Base-by-base conservation (phyloP, 2,113 vertebrate species). In the Anarrhichthys ocellatus region DNA sequence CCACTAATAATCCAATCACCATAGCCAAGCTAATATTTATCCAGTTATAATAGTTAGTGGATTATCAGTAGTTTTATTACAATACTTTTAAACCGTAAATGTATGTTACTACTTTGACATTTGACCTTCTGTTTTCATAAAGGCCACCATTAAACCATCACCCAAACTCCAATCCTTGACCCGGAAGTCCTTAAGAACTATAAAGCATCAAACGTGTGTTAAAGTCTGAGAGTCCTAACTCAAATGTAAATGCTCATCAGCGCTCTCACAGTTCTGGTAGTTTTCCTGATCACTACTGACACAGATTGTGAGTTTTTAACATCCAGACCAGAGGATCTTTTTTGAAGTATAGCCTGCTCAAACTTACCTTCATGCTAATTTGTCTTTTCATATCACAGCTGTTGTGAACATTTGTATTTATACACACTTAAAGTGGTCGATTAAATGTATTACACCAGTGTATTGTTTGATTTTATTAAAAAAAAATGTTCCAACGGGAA, bases 381-480 rank as follows among this genome's bases (percentile, higher is more conserved):
- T 40, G n/a, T n/a, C 5, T 8, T 68, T 73, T 24, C 8, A 13
- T 17, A 10, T 18, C 44, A 76, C 24, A 76, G 18, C 32, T 17
- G 1, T 29, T 46, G 1, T 34, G 18, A 64, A 64, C 1, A 4
- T 24, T 9, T 34, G 7, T 59, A 59, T 27, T 32, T 4, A 8
- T 24, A n/a, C 10, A 20, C 14, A 36, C 22, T 29, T 18, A 4
- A 3, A 40, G 18, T 34, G 14, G 29, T 9, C 9, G 1, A 66
- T 48, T 14, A 27, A 22, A 8, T 42, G 18, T 0, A 69, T 50
- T 74, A 42, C 13, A 70, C 17, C 3, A 80, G 9, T n/a, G 0
- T 2, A 62, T 40, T 67, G 46, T 78, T 56, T 61, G 1, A 27
- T 3, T 91, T 91, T 83, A 88, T 79, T 85, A 62, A 70, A 77